These are phyloP conservation scores for Notamacropus eugenii DNA, from an alignment of 2,797 vertebrate genomes.

Conservation along the genomic window DNA sequence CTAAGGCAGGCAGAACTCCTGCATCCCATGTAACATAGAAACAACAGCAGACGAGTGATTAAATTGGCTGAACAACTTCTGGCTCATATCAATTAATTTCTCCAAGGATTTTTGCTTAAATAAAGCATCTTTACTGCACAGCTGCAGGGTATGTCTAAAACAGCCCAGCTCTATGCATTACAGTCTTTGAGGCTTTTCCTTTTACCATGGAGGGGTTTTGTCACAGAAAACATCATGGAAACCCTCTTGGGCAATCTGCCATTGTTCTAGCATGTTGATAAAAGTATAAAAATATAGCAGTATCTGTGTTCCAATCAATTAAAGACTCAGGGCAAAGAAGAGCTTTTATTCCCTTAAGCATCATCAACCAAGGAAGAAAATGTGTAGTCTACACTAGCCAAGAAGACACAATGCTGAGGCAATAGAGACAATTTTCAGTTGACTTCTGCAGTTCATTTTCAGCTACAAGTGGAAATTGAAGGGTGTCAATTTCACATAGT, in stretches of 20 bases:
- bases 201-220: conserved; percentile 39
- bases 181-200: conserved; percentile 32
- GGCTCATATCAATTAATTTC: conserved; percentile 67
- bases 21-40: conserved; percentile 55
- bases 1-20: conserved; percentile 42
- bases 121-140: conserved; percentile 50
- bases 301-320: background rate
- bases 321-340: background rate
- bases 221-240: conserved; percentile 37
- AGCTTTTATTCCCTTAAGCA: conserved; percentile 15
- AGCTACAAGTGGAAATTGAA: conserved; percentile 18
- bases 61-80: conserved; percentile 65
- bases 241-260: background rate
- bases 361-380: background rate
- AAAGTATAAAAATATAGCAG: conserved; percentile 23
- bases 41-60: conserved; percentile 64
- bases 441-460: background rate
- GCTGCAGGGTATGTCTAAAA: conserved; percentile 43
- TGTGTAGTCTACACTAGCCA: background rate
- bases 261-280: background rate
- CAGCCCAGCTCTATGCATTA: background rate
- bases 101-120: conserved; percentile 60
- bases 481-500: background rate
- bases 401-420: background rate
- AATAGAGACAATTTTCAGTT: background rate